A percentile compares a stretch with the other conserved stretches of the same genome.
phyloP scores from a whole-genome alignment of 2,797 vertebrate species.

The Delichon dasypus region DNA sequence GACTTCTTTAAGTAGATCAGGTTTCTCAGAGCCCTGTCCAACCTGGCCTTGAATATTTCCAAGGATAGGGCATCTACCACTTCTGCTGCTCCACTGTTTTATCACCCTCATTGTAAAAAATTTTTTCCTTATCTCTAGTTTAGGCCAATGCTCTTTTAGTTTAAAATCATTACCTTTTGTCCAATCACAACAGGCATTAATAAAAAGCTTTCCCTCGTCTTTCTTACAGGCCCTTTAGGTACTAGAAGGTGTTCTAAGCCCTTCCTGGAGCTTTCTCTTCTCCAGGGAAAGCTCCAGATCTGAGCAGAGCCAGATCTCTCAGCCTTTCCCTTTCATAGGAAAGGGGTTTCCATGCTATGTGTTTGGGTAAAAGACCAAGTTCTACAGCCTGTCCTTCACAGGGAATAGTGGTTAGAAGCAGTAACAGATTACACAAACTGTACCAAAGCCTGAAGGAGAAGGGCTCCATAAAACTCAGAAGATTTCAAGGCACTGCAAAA shows the following conservation, averaged over 20 bases:
- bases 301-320: not conserved
- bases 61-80: too few species aligned
- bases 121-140: not conserved
- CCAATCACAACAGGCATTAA: not conserved
- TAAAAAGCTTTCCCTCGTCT: not conserved
- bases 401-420: not conserved
- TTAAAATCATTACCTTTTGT: not conserved
- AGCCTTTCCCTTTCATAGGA: not conserved
- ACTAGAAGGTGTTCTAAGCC: not conserved
- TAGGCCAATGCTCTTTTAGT: not conserved
- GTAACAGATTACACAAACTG: fast-evolving
- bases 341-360: not conserved
- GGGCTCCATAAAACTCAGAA: not conserved
- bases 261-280: not conserved
- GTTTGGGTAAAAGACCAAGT: not conserved
- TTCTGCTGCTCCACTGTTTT: not conserved
- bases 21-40: not conserved
- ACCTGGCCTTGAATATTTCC: not conserved
- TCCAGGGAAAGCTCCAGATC: not conserved
- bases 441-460: not conserved
- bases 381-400: not conserved
- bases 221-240: not conserved
- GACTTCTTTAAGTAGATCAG: not conserved
- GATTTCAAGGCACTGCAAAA: not conserved
- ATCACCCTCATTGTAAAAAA: not conserved